phyloP scores from a whole-genome alignment of 2,113 vertebrate genomes.

The Cryptoleucopteryx plumbea region DNA sequence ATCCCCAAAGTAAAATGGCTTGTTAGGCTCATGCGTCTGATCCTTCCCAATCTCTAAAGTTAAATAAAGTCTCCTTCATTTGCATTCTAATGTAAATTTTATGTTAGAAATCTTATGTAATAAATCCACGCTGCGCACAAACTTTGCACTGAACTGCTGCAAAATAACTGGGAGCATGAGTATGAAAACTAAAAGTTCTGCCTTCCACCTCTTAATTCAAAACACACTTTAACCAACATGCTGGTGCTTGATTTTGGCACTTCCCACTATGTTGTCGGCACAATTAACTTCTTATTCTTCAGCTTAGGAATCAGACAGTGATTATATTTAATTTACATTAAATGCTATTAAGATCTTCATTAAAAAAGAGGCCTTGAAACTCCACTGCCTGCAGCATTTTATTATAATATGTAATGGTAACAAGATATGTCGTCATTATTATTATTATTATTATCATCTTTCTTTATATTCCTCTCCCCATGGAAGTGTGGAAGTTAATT shows the following conservation, averaged over 20 bases:
- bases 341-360: slow-evolving; percentile 35
- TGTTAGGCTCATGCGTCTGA: not conserved
- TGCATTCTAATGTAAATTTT: slow-evolving; percentile 4
- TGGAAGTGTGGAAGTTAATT: slow-evolving; percentile 31
- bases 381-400: not conserved
- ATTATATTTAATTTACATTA: slow-evolving; percentile 56
- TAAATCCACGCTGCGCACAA: accelerated
- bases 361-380: not conserved
- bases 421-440: not conserved
- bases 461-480: not conserved
- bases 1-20: not conserved
- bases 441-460: not conserved
- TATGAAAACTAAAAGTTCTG: not conserved
- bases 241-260: not conserved
- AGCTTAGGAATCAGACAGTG: slow-evolving; percentile 2
- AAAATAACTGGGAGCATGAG: not conserved
- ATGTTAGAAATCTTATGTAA: not conserved
- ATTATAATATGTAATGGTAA: slow-evolving; percentile 31
- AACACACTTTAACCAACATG: not conserved
- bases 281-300: slow-evolving; percentile 39
- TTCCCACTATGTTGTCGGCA: not conserved
- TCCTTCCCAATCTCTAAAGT: not conserved
- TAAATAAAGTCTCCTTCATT: not conserved
- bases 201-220: not conserved
- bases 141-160: not conserved